Conservation (phyloP, 2,797 vertebrate species). For the Lemur catta region DNA sequence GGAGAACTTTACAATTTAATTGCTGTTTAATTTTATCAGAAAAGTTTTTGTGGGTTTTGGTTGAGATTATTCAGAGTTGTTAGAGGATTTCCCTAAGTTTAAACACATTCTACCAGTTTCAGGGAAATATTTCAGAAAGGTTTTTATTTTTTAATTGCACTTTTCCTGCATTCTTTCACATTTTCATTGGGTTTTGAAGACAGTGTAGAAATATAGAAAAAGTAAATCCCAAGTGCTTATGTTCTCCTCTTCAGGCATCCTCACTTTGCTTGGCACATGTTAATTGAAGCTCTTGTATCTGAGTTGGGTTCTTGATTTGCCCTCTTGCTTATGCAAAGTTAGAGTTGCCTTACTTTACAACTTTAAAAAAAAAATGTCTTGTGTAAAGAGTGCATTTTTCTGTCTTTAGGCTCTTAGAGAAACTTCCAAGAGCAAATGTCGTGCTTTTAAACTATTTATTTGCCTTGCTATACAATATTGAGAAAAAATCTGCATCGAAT, state of each 20-base stretch:
- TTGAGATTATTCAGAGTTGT: slow-evolving; percentile 44
- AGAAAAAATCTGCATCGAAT: slow-evolving; percentile 84
- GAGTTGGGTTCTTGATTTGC: background rate
- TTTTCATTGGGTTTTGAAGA: background rate
- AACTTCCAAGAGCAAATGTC: slow-evolving; percentile 90
- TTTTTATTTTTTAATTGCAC: background rate
- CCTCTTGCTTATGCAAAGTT: background rate
- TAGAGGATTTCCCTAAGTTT: slow-evolving; percentile 13
- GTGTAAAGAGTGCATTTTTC: slow-evolving; percentile 49
- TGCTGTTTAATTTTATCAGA: slow-evolving; percentile 15
- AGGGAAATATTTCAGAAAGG: background rate
- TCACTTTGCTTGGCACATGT: background rate
- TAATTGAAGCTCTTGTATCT: background rate
- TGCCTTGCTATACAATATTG: slow-evolving; percentile 87
- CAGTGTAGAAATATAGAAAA: background rate
- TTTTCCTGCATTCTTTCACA: slow-evolving; percentile 18
- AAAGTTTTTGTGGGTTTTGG: background rate
- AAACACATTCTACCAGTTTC: slow-evolving; percentile 25
- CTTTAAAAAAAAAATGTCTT: slow-evolving; percentile 46
- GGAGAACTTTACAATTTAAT: background rate
- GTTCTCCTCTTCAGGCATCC: background rate
- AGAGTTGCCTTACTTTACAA: background rate
- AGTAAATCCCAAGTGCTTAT: background rate
- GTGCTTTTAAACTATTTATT: slow-evolving; percentile 91
- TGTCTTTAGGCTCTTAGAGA: slow-evolving; percentile 88